Evolutionary conservation across 2,113 vertebrate species (phyloP).

Genomic region (Butastur rufipennis): DNA sequence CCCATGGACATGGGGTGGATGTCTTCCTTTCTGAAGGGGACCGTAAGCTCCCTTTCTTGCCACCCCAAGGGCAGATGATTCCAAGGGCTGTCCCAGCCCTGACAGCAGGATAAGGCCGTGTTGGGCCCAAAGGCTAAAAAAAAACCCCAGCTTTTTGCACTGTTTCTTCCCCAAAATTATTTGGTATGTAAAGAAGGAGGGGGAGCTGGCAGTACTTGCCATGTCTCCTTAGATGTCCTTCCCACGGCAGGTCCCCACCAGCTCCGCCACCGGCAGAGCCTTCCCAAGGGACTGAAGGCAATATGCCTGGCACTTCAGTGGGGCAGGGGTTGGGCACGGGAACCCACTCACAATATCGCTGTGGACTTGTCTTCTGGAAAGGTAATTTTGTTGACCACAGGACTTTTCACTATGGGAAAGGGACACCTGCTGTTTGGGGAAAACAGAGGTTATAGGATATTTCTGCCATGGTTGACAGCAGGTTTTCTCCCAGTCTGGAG

Average conservation of each 20-base stretch:
- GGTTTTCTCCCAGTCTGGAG: neutral
- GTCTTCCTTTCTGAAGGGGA: neutral
- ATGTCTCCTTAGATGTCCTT: neutral
- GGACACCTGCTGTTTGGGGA: neutral
- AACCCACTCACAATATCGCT: rapidly evolving
- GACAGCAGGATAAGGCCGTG: neutral
- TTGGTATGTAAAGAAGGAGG: neutral
- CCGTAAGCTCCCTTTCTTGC: neutral
- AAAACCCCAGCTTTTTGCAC: neutral
- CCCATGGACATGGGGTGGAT: neutral
- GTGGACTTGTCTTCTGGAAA: neutral
- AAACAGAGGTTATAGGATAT: neutral
- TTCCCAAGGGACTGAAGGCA: neutral
- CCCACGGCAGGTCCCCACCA: neutral
- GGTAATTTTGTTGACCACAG: neutral
- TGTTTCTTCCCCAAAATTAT: neutral
- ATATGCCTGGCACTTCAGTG: neutral
- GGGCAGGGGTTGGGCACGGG: rapidly evolving
- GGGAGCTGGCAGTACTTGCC: neutral
- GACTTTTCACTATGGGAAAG: neutral
- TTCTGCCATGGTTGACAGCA: neutral
- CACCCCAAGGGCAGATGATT: neutral
- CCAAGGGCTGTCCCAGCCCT: neutral
- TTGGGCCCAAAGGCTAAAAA: neutral
- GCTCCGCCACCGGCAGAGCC: neutral